Conservation (phyloP, 2,797 vertebrate species). For the Chrysocyon brachyurus region DNA sequence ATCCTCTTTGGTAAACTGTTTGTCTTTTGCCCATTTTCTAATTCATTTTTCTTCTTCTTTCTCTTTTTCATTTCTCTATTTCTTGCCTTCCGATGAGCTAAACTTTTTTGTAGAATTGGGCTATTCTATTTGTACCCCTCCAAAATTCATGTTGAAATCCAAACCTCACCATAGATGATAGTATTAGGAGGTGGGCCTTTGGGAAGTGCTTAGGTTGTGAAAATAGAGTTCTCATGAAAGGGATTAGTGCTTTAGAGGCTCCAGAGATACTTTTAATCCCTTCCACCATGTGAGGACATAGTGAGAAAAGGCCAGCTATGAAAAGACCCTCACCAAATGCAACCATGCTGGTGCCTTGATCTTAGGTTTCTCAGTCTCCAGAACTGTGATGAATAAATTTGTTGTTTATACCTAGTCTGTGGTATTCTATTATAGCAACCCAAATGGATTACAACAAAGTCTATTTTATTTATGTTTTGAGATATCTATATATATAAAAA, state of each 20-base stretch:
- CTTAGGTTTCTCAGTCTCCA: neutral
- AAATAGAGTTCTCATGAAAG: neutral
- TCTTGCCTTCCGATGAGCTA: neutral
- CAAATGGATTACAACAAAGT: neutral
- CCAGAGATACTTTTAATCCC: neutral
- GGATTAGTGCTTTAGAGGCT: neutral
- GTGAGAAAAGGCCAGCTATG: neutral
- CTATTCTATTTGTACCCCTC: neutral
- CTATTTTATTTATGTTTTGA: neutral
- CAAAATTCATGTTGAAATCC: neutral
- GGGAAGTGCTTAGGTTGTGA: neutral
- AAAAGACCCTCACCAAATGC: neutral
- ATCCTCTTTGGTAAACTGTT: slow-evolving; percentile 19
- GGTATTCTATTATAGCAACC: neutral
- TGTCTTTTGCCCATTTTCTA: slow-evolving; percentile 17
- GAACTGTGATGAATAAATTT: neutral
- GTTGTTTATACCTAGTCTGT: neutral
- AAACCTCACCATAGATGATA: neutral
- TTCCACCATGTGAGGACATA: neutral
- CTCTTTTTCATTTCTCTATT: neutral
- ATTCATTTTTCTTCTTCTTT: neutral
- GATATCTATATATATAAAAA: neutral
- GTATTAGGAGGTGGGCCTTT: neutral
- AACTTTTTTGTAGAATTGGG: neutral
- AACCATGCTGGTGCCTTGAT: neutral